A percentile compares a stretch with the other conserved stretches of the same genome.
These are phyloP conservation scores for Platygyra sinensis DNA, from an alignment of 64 coral and sea anemone species.

Conservation along the genomic window DNA sequence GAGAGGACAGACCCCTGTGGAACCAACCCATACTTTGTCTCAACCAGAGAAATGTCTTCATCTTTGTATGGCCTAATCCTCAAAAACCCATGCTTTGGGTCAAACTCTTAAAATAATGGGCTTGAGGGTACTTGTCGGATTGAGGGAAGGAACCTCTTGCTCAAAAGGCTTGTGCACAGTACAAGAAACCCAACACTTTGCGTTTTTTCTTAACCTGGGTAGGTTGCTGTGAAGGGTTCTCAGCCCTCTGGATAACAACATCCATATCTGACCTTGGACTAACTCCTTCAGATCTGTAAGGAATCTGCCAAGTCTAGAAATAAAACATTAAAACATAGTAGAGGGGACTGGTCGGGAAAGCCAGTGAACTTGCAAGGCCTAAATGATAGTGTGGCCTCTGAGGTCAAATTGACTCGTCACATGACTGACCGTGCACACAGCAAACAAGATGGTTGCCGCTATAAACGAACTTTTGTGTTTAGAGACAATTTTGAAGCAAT, in stretches of 20 bases:
- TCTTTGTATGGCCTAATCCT: constrained; percentile 52
- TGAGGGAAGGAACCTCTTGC: constrained; percentile 28
- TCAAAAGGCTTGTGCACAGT: constrained; percentile 68
- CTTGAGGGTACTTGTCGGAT: constrained; percentile 23
- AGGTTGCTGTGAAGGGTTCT: constrained; percentile 35
- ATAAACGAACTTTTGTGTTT: no score
- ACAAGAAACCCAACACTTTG: constrained; percentile 41
- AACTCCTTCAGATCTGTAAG: constrained; percentile 23
- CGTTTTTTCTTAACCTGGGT: constrained; percentile 35
- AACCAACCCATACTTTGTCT: constrained; percentile 53
- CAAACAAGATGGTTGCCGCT: no score
- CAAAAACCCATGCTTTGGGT: constrained; percentile 30
- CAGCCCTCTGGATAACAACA: constrained; percentile 40
- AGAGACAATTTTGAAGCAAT: no score
- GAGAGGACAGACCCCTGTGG: constrained; percentile 48
- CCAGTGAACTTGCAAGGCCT: no score
- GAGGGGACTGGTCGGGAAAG: no score
- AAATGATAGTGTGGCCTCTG: no score
- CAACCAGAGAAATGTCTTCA: constrained; percentile 51
- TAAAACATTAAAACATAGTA: not conserved
- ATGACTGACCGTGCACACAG: no score
- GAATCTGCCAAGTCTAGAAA: constrained; percentile 59
- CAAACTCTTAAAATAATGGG: constrained; percentile 24
- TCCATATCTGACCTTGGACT: constrained; percentile 55
- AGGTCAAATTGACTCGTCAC: no score